These are phyloP conservation scores for Hypanus sabinus DNA, from an alignment of 2,113 vertebrate species.

Conservation along the genomic window DNA sequence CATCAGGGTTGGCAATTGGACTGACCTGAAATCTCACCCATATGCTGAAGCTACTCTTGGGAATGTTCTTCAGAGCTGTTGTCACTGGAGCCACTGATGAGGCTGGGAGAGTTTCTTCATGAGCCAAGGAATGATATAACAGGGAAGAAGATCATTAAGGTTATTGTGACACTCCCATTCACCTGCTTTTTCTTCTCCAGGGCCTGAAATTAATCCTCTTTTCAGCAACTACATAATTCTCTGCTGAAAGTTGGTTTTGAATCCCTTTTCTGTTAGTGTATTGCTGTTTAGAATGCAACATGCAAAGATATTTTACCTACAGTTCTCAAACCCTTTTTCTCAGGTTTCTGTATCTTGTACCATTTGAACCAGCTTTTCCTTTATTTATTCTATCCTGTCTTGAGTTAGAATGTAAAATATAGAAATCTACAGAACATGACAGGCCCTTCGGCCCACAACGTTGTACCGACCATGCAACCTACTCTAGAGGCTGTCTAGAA, in stretches of 20 bases:
- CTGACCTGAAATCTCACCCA: background rate
- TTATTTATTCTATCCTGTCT: background rate
- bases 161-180: background rate
- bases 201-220: background rate
- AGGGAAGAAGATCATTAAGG: background rate
- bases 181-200: background rate
- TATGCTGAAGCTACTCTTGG: background rate
- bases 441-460: no score
- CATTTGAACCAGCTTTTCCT: background rate
- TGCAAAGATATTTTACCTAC: background rate
- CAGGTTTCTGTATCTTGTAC: background rate
- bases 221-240: background rate
- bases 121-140: background rate
- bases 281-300: background rate
- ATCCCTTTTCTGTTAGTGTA: background rate
- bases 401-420: background rate
- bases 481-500: no score
- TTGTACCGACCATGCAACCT: no score
- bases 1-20: background rate
- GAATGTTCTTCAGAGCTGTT: background rate
- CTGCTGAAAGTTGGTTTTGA: background rate
- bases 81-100: background rate
- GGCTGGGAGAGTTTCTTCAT: background rate
- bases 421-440: no score
- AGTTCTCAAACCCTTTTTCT: background rate